A percentile compares a stretch with the other conserved stretches of the same genome.
Conservation (phyloP, 2,797 vertebrate genomes). For the Lithobates sylvaticus region DNA sequence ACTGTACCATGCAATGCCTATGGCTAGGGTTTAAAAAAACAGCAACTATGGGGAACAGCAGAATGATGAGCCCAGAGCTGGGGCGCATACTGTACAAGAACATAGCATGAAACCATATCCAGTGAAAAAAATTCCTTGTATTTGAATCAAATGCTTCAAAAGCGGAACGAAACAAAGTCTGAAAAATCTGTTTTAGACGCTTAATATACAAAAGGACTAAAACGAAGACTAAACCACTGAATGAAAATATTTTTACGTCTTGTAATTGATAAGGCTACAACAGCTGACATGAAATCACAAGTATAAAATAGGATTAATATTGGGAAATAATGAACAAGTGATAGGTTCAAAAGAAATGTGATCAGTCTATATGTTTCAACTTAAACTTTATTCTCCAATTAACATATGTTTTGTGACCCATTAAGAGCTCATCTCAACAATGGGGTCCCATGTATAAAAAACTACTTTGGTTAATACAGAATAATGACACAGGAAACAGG, state of each 20-base stretch:
- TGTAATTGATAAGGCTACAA: neutral
- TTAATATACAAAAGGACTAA: neutral
- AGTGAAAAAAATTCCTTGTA: neutral
- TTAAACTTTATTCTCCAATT: constrained; percentile 26
- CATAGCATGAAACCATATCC: neutral
- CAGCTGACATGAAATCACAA: neutral
- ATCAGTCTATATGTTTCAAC: neutral
- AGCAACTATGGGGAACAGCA: neutral
- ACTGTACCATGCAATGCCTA: neutral
- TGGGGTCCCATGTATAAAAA: constrained; percentile 4
- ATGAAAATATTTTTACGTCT: neutral
- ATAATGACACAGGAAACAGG: constrained; percentile 24
- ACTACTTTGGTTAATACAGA: constrained; percentile 5
- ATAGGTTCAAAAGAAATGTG: no score
- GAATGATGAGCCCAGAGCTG: neutral
- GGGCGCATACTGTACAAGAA: no score
- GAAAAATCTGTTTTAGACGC: no score
- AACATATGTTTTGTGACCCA: constrained; percentile 17
- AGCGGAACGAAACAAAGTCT: neutral
- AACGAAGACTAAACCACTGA: neutral
- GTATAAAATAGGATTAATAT: neutral
- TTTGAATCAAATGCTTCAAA: neutral
- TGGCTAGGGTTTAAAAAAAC: neutral
- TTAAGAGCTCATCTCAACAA: constrained; percentile 20
- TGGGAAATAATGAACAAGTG: neutral